Conservation (phyloP, 2,113 vertebrate species). For the Rhadina sibilatrix region DNA sequence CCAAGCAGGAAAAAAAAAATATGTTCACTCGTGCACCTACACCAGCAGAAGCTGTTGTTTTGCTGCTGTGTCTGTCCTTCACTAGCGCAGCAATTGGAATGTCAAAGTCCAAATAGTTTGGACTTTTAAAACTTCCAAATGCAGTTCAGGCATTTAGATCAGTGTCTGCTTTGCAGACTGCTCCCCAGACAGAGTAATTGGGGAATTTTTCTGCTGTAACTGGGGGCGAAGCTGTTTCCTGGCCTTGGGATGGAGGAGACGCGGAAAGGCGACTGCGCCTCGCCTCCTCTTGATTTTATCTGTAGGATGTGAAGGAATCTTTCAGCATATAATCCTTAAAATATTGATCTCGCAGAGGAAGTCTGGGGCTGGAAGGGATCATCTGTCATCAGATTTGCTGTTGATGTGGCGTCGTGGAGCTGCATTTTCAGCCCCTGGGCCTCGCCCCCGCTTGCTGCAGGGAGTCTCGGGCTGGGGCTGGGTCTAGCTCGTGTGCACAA, state of each 20-base stretch:
- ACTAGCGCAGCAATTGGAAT: background rate
- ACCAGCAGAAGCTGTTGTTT: background rate
- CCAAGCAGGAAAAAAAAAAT: background rate
- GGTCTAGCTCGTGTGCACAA: accelerated
- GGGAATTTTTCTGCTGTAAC: conserved; percentile 2
- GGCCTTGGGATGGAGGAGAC: background rate
- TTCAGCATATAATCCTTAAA: conserved; percentile 2
- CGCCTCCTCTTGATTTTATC: background rate
- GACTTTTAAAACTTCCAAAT: background rate
- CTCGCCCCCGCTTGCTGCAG: background rate
- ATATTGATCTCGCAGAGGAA: background rate
- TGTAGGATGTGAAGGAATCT: background rate
- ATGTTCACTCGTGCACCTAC: background rate
- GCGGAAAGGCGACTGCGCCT: background rate
- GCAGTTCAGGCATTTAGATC: background rate
- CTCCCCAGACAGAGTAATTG: background rate
- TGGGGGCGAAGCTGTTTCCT: background rate
- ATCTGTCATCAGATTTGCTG: background rate
- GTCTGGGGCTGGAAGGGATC: background rate
- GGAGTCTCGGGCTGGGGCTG: background rate
- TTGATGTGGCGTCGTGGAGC: accelerated
- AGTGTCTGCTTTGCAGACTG: background rate
- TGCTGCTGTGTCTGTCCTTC: background rate
- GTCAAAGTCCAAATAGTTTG: background rate
- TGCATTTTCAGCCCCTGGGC: background rate